Percentiles rank a stretch among this genome's conserved stretches.
These are phyloP conservation scores for Porphyrio hochstetteri DNA, from an alignment of 2,113 vertebrate species.

Conservation along the genomic window DNA sequence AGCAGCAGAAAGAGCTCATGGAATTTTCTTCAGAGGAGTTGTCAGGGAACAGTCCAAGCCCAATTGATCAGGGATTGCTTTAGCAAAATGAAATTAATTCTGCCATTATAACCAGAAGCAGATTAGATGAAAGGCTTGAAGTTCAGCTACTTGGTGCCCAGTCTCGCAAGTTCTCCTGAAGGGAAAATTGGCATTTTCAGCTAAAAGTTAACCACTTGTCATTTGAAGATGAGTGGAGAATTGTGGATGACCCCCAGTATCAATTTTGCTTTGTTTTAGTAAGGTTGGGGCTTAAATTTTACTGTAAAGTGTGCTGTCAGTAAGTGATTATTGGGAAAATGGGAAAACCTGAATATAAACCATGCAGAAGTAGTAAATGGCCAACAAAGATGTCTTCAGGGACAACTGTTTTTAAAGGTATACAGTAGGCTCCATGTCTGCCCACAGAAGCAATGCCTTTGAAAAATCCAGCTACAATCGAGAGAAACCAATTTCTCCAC, in stretches of 20 bases:
- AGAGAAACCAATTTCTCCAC: neutral
- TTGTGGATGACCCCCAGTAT: neutral
- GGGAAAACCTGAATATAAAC: neutral
- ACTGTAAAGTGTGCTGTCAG: neutral
- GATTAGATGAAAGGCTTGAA: neutral
- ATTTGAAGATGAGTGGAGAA: neutral
- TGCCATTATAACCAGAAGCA: neutral
- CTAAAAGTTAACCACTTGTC: neutral
- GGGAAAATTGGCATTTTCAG: neutral
- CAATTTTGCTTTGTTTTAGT: neutral
- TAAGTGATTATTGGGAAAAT: neutral
- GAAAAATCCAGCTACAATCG: neutral
- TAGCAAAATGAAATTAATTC: conserved; percentile 42
- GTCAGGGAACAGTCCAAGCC: neutral
- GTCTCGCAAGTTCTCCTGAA: neutral
- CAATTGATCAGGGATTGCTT: neutral
- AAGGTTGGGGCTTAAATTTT: neutral
- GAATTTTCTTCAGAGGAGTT: conserved; percentile 1
- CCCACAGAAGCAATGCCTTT: neutral
- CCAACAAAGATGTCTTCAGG: neutral
- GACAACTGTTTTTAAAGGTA: neutral
- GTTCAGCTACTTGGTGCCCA: neutral
- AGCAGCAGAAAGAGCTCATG: neutral
- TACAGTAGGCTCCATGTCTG: neutral
- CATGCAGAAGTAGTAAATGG: neutral